Base-by-base conservation (phyloP, 2,888 invertebrate genomes). In the Icerya purchasi region DNA sequence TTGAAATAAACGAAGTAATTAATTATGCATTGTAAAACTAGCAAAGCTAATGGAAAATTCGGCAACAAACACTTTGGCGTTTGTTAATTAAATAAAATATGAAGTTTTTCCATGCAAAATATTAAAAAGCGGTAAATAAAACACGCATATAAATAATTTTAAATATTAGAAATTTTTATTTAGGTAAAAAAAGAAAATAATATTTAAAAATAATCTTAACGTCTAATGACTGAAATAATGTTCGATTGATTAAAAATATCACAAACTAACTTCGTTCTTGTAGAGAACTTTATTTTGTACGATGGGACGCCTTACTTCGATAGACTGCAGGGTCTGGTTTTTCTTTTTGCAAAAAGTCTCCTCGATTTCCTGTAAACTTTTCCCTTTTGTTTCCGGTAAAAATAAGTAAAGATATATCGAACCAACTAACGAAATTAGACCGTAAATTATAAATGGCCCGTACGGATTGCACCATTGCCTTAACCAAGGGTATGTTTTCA, bases 381-480 rank as follows among this genome's bases (percentile, higher is more conserved):
- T 77, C n/a, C 80, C 81, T 70, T 82, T 81, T 0, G 82, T 82
- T 67, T 82, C 82, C 2, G 82, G 81, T 5, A 82, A 70, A 67
- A 73, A 81, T 62, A 77, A 69, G 66, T 81, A 82, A 71, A 82
- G 81, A 72, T 79, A 82, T 56, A 77, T 67, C 0, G 77, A 74
- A 22, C 78, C 79, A 74, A 72, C 1, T 69, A 73, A 62, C 5
- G 81, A 80, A 67, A 81, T 77, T 54, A 69, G 67, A 0, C 82
- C 82, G 62, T 82, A 82, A 1, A 80, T 67, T 5, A 77, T 74
- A 66, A 81, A 82, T 2, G 78, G 75, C 3, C 82, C 82, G 65
- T 80, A 77, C 61, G 75, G 74, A 61, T 78, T 72, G 22, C 81
- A 68, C 1, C 67, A 56, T 18, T 70, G 66, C 54, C 75, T 74